phyloP scores from a whole-genome alignment of 2,113 vertebrate species.

The Chamaetylas fuelleborni region DNA sequence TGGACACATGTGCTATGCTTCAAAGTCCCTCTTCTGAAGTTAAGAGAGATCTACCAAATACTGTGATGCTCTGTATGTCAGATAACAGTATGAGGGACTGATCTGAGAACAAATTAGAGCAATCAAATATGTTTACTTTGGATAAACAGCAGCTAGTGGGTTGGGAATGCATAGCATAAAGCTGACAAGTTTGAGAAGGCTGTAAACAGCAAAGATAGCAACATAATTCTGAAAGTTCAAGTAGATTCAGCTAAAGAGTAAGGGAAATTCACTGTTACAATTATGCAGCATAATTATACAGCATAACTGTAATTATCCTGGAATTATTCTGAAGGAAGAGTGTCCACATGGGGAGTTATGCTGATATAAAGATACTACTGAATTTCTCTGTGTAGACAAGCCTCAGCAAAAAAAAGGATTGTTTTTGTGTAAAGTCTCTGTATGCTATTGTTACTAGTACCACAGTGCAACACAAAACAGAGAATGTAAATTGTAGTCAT shows the following conservation, averaged over 20 bases:
- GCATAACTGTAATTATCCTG: slow-evolving; percentile 38
- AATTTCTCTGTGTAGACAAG: slow-evolving; percentile 19
- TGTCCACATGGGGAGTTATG: slow-evolving; percentile 8
- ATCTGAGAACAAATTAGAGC: slow-evolving; percentile 16
- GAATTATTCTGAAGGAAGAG: slow-evolving; percentile 41
- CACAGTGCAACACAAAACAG: slow-evolving; percentile 4
- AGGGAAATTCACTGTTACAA: slow-evolving; percentile 24
- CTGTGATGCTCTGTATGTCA: background rate
- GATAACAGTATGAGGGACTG: background rate
- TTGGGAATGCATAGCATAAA: background rate
- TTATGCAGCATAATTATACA: slow-evolving; percentile 28
- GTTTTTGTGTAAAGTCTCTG: background rate
- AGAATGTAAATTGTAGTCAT: slow-evolving; percentile 31
- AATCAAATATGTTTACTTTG: slow-evolving; percentile 16
- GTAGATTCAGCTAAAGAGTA: background rate
- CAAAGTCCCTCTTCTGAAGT: slow-evolving; percentile 20
- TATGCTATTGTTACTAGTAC: background rate
- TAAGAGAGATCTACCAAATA: background rate
- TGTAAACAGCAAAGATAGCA: slow-evolving; percentile 19
- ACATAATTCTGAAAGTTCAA: slow-evolving; percentile 16
- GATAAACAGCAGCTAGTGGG: background rate
- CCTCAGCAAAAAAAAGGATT: background rate
- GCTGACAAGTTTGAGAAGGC: background rate
- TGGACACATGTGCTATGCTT: background rate
- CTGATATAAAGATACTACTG: slow-evolving; percentile 6